Evolutionary conservation across 2,888 invertebrate species (phyloP), one percentile per base, ranked within the genome.

Genomic region (Ypsolopha scabrella): DNA sequence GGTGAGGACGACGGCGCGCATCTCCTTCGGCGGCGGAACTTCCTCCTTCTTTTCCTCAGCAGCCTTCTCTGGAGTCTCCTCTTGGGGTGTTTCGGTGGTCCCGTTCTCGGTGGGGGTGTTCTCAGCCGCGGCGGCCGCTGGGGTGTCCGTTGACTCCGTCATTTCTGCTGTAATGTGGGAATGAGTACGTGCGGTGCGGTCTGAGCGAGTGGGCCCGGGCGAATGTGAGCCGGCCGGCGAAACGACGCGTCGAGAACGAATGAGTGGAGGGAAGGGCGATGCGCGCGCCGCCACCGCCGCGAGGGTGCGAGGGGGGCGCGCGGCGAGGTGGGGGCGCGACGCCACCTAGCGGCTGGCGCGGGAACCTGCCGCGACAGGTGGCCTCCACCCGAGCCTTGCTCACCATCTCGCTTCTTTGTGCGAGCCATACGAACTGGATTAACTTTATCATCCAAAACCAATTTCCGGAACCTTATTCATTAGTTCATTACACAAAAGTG

Each of bases 1-100:
- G 59, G 92, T 93, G 62, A 95, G 89, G 57, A 94, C 92, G 63
- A 95, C 91, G 52, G 94, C 93, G 70, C 93, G 89, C 94, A 95
- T 94, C 85, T 94, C 93, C 78, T 94, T 93, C 60, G 91, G 91
- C 60, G 90, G 89, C 48, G 85, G 83, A 51, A 75, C 72, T 68
- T 77, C 77, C 67, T 87, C 88, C 65, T 87, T 89, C 61, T 87
- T 88, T 58, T 88, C 88, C 54, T 88, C 87, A 53, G 81, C 83
- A 33, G 85, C 81, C 65, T 87, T 87, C 56, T 89, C 89, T 34
- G 88, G 87, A 43, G 80, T 70, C 62, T 87, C 87, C 56, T 86
- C 87, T 49, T 74, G 77, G 35, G 86, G 83, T 41, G 85, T 80
- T 54, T 87, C 87, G 43, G 85, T 78, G 55, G 79, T 72, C 53